Evolutionary conservation across 2,113 vertebrate species (phyloP), one percentile per base, ranked within the genome.

Genomic region (Planiliza haematocheilus): DNA sequence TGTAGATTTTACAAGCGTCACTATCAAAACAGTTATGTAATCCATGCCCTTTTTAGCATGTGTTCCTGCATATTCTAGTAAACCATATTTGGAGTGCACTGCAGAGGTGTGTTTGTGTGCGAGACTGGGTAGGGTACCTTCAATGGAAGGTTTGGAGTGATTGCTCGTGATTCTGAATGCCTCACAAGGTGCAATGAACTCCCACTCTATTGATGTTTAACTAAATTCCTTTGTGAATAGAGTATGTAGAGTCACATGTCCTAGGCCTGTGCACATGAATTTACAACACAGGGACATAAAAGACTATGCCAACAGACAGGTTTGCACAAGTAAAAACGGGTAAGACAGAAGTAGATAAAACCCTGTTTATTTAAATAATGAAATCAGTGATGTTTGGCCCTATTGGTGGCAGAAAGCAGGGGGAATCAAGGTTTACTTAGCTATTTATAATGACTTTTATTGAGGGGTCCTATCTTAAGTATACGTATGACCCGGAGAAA

Each of bases 211-310:
- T 87, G 85, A 92, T 87, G 76, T 82, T 89, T 84, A 90, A 87
- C 89, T 60, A 79, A 78, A 91, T 86, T 86, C 81, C 74, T 81
- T 86, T 84, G 81, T 89, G 86, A 89, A 81, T 76, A 18, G 59
- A 62, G 70, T 66, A 74, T 71, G 89, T 52, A 48, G 56, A 56
- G 42, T 89, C 83, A 87, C 84, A 76, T 89, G 85, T 79, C 77
- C 63, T 72, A 63, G 60, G 61, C 56, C 60, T 61, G 48, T 53
- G 39, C 39, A n/a, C 21, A 69, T 10, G 66, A 38, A 13, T 66
- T 76, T 56, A 76, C 21, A 74, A 72, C n/a, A 21, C 58, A 58
- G 38, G 42, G 20, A 34, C 2, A 17, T 20, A 48, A 53, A 59
- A 38, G 10, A 53, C 20, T 8, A 10, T 37, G 36, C 20, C 43